These are phyloP conservation scores for Hystrix brachyura DNA, from an alignment of 2,113 vertebrate genomes.

Conservation along the genomic window DNA sequence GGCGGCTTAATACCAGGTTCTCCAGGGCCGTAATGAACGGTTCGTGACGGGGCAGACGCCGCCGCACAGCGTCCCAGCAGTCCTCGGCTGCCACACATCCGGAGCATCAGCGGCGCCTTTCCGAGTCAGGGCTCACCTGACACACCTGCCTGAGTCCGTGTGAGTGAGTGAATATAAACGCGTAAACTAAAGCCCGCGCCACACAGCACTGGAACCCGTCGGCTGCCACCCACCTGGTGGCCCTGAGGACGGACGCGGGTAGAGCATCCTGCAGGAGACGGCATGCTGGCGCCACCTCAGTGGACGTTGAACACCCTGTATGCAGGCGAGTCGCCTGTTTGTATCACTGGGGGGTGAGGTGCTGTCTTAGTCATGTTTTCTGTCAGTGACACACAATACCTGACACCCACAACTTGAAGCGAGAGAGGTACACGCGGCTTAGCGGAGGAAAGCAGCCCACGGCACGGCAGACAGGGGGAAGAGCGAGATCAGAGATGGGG, in stretches of 20 bases:
- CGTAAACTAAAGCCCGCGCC: neutral
- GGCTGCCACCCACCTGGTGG: neutral
- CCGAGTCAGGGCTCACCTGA: slow-evolving; percentile 71
- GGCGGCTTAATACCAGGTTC: slow-evolving; percentile 90
- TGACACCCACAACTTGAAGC: neutral
- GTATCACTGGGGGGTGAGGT: too few relatives aligned
- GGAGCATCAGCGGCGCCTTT: slow-evolving; percentile 58
- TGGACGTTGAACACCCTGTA: accelerated
- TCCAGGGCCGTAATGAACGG: slow-evolving; percentile 87
- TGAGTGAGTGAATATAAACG: slow-evolving; percentile 36
- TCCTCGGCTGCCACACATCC: slow-evolving; percentile 79
- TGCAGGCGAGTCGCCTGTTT: neutral
- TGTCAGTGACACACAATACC: neutral
- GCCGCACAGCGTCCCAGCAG: slow-evolving; percentile 83
- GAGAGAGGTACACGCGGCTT: neutral
- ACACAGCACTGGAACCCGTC: too few relatives aligned
- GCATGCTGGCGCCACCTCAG: accelerated
- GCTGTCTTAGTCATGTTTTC: neutral
- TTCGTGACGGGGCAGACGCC: slow-evolving; percentile 87
- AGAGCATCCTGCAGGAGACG: neutral
- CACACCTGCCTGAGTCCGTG: slow-evolving; percentile 49
- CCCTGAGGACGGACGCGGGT: neutral
- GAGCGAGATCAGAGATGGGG: neutral
- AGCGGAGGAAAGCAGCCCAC: neutral
- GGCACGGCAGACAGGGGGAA: neutral